Base-by-base conservation (phyloP, 2,113 vertebrate species). In the Perognathus longimembris region DNA sequence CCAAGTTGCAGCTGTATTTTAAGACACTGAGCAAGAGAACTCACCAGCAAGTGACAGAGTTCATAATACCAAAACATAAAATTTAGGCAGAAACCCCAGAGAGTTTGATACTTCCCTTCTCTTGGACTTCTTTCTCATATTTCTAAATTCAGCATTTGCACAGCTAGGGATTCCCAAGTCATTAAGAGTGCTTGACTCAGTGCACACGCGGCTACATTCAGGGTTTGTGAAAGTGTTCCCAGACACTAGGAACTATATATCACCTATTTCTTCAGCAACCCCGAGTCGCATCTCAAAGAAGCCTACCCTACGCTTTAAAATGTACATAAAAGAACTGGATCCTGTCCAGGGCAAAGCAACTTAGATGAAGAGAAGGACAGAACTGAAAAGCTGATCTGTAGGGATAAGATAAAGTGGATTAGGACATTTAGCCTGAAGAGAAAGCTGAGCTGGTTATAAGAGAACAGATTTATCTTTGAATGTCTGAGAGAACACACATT, bases 1-100 rank as follows among this genome's bases (percentile, higher is more conserved):
- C 77, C 66, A 76, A 74, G 50, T 42, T 81, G 84, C 84, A 94
- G 95, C 90, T 96, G 94, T 70, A 92, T 85, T 90, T 93, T 89
- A 87, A 73, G 59, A 95, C 32, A 70, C 18, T 32, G 71, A 93
- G 89, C 77, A 95, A 91, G 74, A 86, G 84, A 61, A 91, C 77
- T 82, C 80, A 79, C 76, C 3, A 71, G n/a, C 73, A 88, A 92
- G 26, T 92, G 88, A 92, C 70, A 92, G 85, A 75, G 69, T 87
- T 95, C 88, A 71, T 50, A 74, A 88, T 78, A 76, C 69, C 42
- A 34, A 81, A 78, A 74, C 40, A 64, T 54, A 74, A 75, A 90
- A 75, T 45, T n/a, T 38, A 75, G n/a, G 50, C 12, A 82, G 82
- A 85, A 82, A 67, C 59, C 64, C 66, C 24, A 17, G 0, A 59